Evolutionary conservation across 2,888 invertebrate species (phyloP).

Genomic region (Drosophila mercatorum): DNA sequence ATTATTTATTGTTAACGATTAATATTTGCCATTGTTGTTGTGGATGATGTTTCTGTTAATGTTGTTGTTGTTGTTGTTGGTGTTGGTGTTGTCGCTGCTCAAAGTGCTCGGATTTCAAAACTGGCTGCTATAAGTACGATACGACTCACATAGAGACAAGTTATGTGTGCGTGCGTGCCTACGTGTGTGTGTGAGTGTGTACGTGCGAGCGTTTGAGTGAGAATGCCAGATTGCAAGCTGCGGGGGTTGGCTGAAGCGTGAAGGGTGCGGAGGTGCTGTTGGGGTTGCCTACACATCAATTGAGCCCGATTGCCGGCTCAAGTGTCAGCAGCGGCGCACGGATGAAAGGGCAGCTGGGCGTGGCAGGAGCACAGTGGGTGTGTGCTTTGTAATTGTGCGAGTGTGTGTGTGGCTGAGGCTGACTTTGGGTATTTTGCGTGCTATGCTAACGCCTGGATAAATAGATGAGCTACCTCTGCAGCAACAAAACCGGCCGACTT

Average conservation of each 20-base stretch:
- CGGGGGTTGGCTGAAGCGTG: slow-evolving; percentile 14
- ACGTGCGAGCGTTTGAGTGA: slow-evolving; percentile 70
- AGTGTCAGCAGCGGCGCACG: slow-evolving; percentile 69
- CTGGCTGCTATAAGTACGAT: slow-evolving; percentile 30
- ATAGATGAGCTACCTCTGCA: slow-evolving; percentile 39
- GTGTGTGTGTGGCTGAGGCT: not conserved
- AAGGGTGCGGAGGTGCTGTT: not conserved
- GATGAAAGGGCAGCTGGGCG: slow-evolving; percentile 53
- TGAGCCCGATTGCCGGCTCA: slow-evolving; percentile 78
- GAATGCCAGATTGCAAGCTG: slow-evolving; percentile 68
- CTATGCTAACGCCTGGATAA: slow-evolving; percentile 31
- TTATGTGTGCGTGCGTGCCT: slow-evolving; percentile 25
- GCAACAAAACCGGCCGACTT: slow-evolving; percentile 18
- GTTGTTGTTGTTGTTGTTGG: slow-evolving; percentile 12
- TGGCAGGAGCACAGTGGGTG: slow-evolving; percentile 8
- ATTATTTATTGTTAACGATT: slow-evolving; percentile 80
- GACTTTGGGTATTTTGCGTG: slow-evolving; percentile 27
- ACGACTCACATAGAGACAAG: slow-evolving; percentile 1
- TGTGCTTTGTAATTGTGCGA: not conserved
- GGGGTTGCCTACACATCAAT: slow-evolving; percentile 62
- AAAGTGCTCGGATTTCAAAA: slow-evolving; percentile 68
- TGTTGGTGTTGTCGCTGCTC: slow-evolving; percentile 26
- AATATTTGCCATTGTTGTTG: slow-evolving; percentile 60
- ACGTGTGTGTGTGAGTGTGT: slow-evolving; percentile 31
- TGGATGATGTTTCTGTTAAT: slow-evolving; percentile 13